Percentiles rank a stretch among this genome's conserved stretches.
phyloP scores from a whole-genome alignment of 2,888 invertebrate genomes.

The Eupithecia insigniata region DNA sequence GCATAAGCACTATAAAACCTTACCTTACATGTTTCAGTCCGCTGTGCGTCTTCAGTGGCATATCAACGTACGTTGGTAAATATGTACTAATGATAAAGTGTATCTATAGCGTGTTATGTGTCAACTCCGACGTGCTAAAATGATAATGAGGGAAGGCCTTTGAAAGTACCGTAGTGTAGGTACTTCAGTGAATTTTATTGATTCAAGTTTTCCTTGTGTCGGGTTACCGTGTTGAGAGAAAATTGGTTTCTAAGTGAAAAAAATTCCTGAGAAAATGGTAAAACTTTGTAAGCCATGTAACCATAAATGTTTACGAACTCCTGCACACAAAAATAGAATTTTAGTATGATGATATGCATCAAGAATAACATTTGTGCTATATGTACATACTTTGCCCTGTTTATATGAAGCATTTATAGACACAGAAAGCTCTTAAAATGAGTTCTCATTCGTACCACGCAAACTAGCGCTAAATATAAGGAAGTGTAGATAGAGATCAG shows the following conservation, averaged over 20 bases:
- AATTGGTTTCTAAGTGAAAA: background rate
- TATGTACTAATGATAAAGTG: too few relatives aligned
- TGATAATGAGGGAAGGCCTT: too few relatives aligned
- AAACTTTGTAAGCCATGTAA: background rate
- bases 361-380: background rate
- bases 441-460: background rate
- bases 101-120: too few relatives aligned
- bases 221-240: background rate
- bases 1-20: too few relatives aligned
- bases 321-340: background rate
- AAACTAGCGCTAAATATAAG: slow-evolving; percentile 19
- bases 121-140: too few relatives aligned
- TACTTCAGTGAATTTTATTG: background rate
- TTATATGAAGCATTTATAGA: background rate
- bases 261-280: background rate
- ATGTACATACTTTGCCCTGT: background rate
- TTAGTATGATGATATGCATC: background rate
- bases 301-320: background rate
- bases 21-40: too few relatives aligned
- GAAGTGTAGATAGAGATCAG: slow-evolving; percentile 20
- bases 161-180: background rate
- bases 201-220: background rate
- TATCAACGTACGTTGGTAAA: too few relatives aligned
- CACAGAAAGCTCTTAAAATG: background rate
- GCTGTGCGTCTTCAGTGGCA: too few relatives aligned